These are phyloP conservation scores for Thymallus thymallus DNA, from an alignment of 2,113 vertebrate species.

Conservation along the genomic window DNA sequence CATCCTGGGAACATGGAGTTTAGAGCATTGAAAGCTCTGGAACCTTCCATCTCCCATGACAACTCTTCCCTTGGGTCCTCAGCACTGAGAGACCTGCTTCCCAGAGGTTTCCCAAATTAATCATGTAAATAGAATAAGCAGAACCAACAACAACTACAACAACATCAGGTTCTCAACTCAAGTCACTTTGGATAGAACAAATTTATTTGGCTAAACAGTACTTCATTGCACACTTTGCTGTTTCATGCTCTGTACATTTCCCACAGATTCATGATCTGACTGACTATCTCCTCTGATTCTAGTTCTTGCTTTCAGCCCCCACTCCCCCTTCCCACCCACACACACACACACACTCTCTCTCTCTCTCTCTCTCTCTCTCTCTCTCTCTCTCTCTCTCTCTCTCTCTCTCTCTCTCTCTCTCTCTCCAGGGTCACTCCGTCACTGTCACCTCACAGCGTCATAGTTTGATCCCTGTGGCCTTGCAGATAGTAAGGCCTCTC, in stretches of 20 bases:
- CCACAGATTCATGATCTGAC: too few relatives aligned
- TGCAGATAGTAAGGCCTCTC: not conserved
- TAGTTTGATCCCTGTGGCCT: not conserved
- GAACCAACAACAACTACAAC: too few relatives aligned
- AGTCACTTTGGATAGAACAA: too few relatives aligned
- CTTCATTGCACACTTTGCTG: too few relatives aligned
- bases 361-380: not conserved
- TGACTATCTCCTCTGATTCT: too few relatives aligned
- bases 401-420: not conserved
- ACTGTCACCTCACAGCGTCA: not conserved
- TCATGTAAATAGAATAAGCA: too few relatives aligned
- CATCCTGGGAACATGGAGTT: not conserved
- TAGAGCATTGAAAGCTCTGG: not conserved
- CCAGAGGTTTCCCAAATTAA: not conserved
- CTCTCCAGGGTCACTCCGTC: not conserved
- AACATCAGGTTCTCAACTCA: too few relatives aligned
- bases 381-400: not conserved
- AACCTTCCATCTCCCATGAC: slow-evolving; percentile 1
- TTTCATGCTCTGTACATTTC: too few relatives aligned
- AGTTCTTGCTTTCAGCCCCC: too few relatives aligned
- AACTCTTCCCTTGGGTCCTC: not conserved
- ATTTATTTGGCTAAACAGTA: too few relatives aligned
- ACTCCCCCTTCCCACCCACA: not conserved
- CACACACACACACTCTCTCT: slow-evolving; percentile 1
- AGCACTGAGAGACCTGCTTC: not conserved